Evolutionary conservation across 1,140 invertebrate species (phyloP).

Genomic region (Hylyphantes graminicola): DNA sequence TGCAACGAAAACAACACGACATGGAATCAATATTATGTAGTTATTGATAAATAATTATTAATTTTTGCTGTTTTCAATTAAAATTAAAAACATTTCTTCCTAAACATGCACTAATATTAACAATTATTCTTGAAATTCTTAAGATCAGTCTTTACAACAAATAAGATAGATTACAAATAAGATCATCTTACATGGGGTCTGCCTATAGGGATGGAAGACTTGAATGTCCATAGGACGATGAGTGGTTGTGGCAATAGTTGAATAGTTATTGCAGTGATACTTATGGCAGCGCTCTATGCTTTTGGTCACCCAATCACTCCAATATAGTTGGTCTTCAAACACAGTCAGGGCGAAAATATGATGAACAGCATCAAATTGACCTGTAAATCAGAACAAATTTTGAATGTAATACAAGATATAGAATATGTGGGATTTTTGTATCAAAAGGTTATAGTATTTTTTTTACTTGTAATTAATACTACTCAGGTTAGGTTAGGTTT

Average conservation of each 20-base stretch:
- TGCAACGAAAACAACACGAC: no score
- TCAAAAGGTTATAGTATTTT: background rate
- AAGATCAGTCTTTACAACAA: no score
- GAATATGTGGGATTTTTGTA: no score
- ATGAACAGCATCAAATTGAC: slow-evolving; percentile 58
- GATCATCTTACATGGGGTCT: slow-evolving; percentile 66
- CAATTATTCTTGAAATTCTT: slow-evolving; percentile 11
- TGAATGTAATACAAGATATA: slow-evolving; percentile 64
- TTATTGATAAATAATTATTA: no score
- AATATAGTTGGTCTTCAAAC: slow-evolving; percentile 88
- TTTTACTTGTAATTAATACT: background rate
- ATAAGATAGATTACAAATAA: no score
- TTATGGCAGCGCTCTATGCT: slow-evolving; percentile 66
- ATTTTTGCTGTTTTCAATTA: background rate
- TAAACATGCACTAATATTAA: background rate
- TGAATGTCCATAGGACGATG: slow-evolving; percentile 68
- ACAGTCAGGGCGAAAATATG: slow-evolving; percentile 79
- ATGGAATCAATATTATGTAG: no score
- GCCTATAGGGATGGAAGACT: slow-evolving; percentile 68
- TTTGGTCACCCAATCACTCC: slow-evolving; percentile 79
- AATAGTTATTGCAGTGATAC: slow-evolving; percentile 73
- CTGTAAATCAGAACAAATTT: slow-evolving; percentile 58
- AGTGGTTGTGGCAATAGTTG: slow-evolving; percentile 66
- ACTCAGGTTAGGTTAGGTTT: no score
- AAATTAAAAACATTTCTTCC: background rate